Evolutionary conservation across 2,888 invertebrate species (phyloP).

Genomic region (Scaptomyza parva): DNA sequence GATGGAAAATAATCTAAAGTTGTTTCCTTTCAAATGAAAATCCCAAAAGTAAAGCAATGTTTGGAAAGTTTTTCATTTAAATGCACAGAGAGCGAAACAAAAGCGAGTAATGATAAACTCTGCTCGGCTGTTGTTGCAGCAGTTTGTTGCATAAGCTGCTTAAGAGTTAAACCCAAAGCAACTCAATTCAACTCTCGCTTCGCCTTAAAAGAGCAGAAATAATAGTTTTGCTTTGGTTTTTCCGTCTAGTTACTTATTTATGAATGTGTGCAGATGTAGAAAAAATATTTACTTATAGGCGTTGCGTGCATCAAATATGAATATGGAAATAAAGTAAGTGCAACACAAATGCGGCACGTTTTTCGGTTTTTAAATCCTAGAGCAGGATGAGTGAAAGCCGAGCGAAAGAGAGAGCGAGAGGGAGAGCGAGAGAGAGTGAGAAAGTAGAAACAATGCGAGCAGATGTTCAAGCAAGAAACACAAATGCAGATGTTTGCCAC

Average conservation of each 20-base stretch:
- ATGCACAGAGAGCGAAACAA: slow-evolving; percentile 12
- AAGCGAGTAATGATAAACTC: slow-evolving; percentile 1
- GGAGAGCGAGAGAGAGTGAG: slow-evolving; percentile 26
- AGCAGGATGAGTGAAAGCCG: slow-evolving; percentile 25
- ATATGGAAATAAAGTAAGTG: slow-evolving; percentile 36
- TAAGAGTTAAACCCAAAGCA: slow-evolving; percentile 46
- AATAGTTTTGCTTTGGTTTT: too few species aligned
- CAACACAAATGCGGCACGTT: slow-evolving; percentile 51
- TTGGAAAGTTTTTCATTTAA: slow-evolving; percentile 46
- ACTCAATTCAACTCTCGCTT: background rate
- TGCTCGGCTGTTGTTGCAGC: slow-evolving; percentile 2
- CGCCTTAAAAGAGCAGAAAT: slow-evolving; percentile 3
- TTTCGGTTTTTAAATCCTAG: slow-evolving; percentile 60
- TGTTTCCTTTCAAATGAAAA: too few species aligned
- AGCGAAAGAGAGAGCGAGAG: slow-evolving; percentile 21
- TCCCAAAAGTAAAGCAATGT: too few species aligned
- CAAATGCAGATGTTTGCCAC: slow-evolving; percentile 68
- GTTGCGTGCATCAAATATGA: slow-evolving; percentile 28
- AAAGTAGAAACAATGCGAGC: slow-evolving; percentile 67
- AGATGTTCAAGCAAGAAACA: slow-evolving; percentile 69
- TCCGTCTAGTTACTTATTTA: slow-evolving; percentile 17
- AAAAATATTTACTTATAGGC: slow-evolving; percentile 13
- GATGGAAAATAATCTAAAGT: background rate
- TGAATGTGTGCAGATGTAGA: slow-evolving; percentile 14
- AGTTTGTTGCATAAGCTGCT: slow-evolving; percentile 60